Percentiles rank a stretch among this genome's conserved stretches.
phyloP scores from a whole-genome alignment of 2,113 vertebrate species.

The Xyliphius kryptos region DNA sequence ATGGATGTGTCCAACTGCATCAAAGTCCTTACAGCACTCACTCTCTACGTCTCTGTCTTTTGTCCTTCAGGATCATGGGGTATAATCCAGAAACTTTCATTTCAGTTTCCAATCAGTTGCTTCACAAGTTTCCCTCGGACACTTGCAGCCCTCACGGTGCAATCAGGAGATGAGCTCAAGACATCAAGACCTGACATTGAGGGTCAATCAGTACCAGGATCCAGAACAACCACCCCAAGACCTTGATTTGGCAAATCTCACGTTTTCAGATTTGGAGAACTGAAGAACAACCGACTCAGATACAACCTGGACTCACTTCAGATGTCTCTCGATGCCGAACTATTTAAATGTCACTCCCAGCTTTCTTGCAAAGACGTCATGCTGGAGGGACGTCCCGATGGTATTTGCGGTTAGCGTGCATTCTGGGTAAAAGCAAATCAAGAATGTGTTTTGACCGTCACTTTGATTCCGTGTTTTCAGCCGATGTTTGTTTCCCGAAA shows the following conservation, averaged over 20 bases:
- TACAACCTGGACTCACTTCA: constrained; percentile 23
- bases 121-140: too few species aligned
- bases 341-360: constrained; percentile 20
- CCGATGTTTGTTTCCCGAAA: constrained; percentile 15
- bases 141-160: too few species aligned
- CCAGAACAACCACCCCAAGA: too few species aligned
- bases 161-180: too few species aligned
- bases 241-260: too few species aligned
- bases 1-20: constrained; percentile 6
- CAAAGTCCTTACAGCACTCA: constrained; percentile 2
- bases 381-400: constrained; percentile 6
- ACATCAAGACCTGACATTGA: too few species aligned
- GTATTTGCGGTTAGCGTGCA: constrained; percentile 12
- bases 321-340: constrained; percentile 35
- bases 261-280: too few species aligned
- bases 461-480: constrained; percentile 34
- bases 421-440: constrained; percentile 20
- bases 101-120: too few species aligned
- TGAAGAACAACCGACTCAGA: too few species aligned
- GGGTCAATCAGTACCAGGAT: too few species aligned
- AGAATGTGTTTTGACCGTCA: constrained; percentile 23
- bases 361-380: constrained; percentile 6
- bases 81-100: too few species aligned
- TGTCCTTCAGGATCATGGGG: neutral
- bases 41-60: neutral